A percentile compares a stretch with the other conserved stretches of the same genome.
Conservation (phyloP, 2,797 vertebrate genomes). For the Microctenopoma lineatum region DNA sequence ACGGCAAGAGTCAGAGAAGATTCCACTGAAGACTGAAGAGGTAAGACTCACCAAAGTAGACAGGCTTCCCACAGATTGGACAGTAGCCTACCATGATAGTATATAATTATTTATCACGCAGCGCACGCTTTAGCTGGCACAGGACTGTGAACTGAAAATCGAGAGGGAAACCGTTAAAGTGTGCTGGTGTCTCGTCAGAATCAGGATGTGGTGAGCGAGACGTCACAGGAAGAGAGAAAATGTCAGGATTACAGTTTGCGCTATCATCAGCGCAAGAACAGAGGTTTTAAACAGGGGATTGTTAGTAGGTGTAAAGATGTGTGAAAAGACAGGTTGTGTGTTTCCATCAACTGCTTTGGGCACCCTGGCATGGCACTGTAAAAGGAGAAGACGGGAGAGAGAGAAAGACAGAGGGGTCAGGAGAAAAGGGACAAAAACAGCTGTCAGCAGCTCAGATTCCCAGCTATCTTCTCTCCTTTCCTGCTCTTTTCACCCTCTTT, state of each 20-base stretch:
- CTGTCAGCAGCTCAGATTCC: constrained; percentile 71
- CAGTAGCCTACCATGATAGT: constrained; percentile 86
- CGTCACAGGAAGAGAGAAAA: constrained; percentile 72
- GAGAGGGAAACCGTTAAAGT: constrained; percentile 75
- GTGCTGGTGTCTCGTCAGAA: constrained; percentile 57
- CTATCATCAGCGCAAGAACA: constrained; percentile 17
- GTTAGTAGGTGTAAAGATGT: not conserved
- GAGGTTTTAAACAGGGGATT: constrained; percentile 12
- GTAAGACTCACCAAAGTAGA: constrained; percentile 88
- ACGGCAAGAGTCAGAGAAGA: not conserved
- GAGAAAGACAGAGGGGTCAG: constrained; percentile 29
- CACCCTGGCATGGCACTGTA: constrained; percentile 5
- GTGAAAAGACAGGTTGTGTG: constrained; percentile 11
- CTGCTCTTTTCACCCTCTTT: constrained; percentile 71
- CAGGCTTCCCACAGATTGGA: constrained; percentile 88
- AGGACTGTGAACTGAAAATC: constrained; percentile 36
- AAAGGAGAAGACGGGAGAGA: constrained; percentile 3
- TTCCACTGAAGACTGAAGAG: constrained; percentile 23
- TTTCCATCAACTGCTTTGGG: constrained; percentile 4
- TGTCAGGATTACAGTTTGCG: constrained; percentile 52
- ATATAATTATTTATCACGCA: constrained; percentile 55
- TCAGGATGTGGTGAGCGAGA: constrained; percentile 85
- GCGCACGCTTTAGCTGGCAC: not conserved
- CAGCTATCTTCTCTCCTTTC: constrained; percentile 66
- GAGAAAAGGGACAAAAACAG: constrained; percentile 60